These are phyloP conservation scores for Ennomos erosarius DNA, from an alignment of 2,888 invertebrate species.

Conservation along the genomic window DNA sequence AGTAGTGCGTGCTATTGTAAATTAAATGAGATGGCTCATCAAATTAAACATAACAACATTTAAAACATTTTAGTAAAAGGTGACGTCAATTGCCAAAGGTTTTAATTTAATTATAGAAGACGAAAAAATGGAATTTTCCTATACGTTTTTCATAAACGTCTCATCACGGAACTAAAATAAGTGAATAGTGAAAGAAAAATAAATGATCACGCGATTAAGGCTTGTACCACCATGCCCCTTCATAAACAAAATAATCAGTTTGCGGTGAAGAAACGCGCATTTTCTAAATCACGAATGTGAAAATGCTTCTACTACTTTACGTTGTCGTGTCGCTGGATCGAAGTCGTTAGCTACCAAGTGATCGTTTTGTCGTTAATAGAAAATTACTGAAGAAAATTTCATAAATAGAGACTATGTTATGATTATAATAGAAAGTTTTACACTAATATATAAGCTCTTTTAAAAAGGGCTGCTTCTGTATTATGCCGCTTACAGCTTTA, in stretches of 20 bases:
- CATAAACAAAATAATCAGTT: conserved; percentile 77
- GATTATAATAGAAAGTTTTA: too few relatives aligned
- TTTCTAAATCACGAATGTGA: conserved; percentile 80
- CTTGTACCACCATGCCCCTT: conserved; percentile 48
- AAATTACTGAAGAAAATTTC: conserved; percentile 16
- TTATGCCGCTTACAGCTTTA: too few relatives aligned
- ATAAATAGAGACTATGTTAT: not conserved
- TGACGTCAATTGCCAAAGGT: too few relatives aligned
- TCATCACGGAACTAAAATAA: conserved; percentile 31
- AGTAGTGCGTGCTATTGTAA: too few relatives aligned
- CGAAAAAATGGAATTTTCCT: too few relatives aligned
- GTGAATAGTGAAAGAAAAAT: conserved; percentile 59
- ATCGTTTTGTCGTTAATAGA: conserved; percentile 47
- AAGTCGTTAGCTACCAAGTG: conserved; percentile 42
- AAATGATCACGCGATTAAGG: conserved; percentile 64
- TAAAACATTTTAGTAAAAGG: too few relatives aligned
- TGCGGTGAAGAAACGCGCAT: conserved; percentile 74
- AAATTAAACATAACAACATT: too few relatives aligned
- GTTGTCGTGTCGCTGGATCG: conserved; percentile 44
- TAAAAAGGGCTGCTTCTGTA: too few relatives aligned
- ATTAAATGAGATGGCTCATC: too few relatives aligned
- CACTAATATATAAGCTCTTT: too few relatives aligned
- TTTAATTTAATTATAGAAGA: too few relatives aligned
- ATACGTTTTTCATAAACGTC: not conserved
- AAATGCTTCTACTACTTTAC: conserved; percentile 62